These are phyloP conservation scores for Pogonocichla stellata DNA, from an alignment of 2,113 vertebrate species.

Conservation along the genomic window DNA sequence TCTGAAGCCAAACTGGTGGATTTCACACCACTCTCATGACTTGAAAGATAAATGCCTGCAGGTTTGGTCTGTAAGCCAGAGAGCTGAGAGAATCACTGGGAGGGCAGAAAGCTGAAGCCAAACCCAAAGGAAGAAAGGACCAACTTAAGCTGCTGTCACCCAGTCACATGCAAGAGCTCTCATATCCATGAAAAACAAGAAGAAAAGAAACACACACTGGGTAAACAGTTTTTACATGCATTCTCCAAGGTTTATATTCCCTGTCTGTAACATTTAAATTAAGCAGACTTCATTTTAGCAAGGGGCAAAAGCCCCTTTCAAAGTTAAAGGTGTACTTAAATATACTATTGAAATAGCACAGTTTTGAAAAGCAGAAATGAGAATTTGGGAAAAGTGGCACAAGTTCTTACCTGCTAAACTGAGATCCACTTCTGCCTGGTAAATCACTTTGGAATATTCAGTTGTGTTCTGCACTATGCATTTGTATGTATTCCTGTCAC, in stretches of 20 bases:
- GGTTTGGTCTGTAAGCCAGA: neutral
- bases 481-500: constrained; percentile 32
- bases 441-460: rapidly evolving
- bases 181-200: neutral
- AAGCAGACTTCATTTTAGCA: neutral
- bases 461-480: constrained; percentile 54
- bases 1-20: neutral
- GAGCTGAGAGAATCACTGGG: neutral
- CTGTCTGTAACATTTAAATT: neutral
- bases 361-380: neutral
- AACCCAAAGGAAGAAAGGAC: neutral
- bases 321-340: neutral
- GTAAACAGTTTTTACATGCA: neutral
- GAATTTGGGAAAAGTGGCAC: neutral
- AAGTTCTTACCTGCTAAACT: constrained; percentile 68
- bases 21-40: neutral
- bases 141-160: neutral
- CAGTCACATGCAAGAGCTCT: neutral
- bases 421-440: constrained; percentile 13
- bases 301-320: neutral
- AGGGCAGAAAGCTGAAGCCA: neutral
- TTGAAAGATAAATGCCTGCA: neutral
- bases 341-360: neutral
- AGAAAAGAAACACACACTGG: neutral
- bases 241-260: neutral